phyloP scores from a whole-genome alignment of 2,888 invertebrate genomes.

The Macropis europaea region DNA sequence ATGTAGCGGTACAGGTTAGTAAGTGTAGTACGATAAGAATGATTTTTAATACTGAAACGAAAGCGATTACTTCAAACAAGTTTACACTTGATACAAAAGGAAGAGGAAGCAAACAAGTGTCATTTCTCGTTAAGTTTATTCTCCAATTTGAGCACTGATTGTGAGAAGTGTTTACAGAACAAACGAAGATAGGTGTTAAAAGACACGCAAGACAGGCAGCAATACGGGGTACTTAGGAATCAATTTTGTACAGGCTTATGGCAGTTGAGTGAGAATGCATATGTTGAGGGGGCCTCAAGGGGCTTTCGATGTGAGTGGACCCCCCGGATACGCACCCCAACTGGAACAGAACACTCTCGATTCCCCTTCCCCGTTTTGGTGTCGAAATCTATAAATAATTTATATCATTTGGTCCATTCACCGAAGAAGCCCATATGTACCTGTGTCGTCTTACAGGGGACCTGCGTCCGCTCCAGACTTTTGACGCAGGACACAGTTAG shows the following conservation, averaged over 20 bases:
- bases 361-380: slow-evolving; percentile 67
- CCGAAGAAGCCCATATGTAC: slow-evolving; percentile 76
- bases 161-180: slow-evolving; percentile 5
- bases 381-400: slow-evolving; percentile 80
- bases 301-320: slow-evolving; percentile 76
- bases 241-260: slow-evolving; percentile 72
- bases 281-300: slow-evolving; percentile 77
- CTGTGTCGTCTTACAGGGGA: slow-evolving; percentile 78
- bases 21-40: too few relatives aligned
- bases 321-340: slow-evolving; percentile 73
- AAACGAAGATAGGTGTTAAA: slow-evolving; percentile 72
- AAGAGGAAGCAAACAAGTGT: not conserved
- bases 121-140: slow-evolving; percentile 8
- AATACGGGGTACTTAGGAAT: slow-evolving; percentile 77
- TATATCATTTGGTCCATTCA: slow-evolving; percentile 79
- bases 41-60: too few relatives aligned
- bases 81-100: not conserved
- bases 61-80: too few relatives aligned
- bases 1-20: too few relatives aligned
- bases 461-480: slow-evolving; percentile 59
- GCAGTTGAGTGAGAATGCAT: slow-evolving; percentile 72
- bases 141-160: slow-evolving; percentile 12
- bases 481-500: slow-evolving; percentile 3
- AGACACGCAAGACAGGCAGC: slow-evolving; percentile 68
- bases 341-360: slow-evolving; percentile 56